Percentiles rank a stretch among this genome's conserved stretches.
phyloP scores from a whole-genome alignment of 2,113 vertebrate genomes.

The Spheniscus mendiculus region DNA sequence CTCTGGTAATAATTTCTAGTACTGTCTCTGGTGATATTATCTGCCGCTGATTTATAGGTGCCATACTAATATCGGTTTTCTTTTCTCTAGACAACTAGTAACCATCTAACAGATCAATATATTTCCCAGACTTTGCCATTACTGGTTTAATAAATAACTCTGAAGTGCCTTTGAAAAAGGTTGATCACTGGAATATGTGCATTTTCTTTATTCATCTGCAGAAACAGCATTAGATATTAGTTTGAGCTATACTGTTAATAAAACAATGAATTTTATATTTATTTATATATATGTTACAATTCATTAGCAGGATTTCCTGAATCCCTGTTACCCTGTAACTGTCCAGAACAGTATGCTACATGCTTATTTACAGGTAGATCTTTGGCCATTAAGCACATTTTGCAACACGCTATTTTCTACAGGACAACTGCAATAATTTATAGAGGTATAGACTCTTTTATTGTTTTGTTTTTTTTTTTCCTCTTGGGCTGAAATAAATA shows the following conservation, averaged over 20 bases:
- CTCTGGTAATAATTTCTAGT: not conserved
- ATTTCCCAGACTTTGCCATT: not conserved
- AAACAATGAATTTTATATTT: not conserved
- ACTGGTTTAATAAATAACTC: not conserved
- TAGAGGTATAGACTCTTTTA: not conserved
- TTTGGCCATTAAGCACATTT: not conserved
- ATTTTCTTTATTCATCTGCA: not conserved
- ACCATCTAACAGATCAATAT: not conserved
- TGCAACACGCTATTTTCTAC: not conserved
- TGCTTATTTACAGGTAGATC: not conserved
- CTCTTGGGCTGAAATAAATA: not conserved
- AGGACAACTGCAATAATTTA: not conserved
- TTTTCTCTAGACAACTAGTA: not conserved
- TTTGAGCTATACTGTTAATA: not conserved
- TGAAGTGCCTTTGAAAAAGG: not conserved
- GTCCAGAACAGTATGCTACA: not conserved
- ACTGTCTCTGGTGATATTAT: not conserved
- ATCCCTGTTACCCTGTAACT: not conserved
- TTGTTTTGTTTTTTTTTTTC: too few species aligned
- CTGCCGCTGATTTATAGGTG: not conserved
- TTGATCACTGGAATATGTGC: not conserved
- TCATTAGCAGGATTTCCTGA: not conserved
- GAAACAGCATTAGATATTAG: not conserved
- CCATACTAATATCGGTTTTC: not conserved
- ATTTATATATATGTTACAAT: not conserved